Percentiles rank a stretch among this genome's conserved stretches.
These are phyloP conservation scores for Huso huso DNA, from an alignment of 2,797 vertebrate genomes.

Conservation along the genomic window DNA sequence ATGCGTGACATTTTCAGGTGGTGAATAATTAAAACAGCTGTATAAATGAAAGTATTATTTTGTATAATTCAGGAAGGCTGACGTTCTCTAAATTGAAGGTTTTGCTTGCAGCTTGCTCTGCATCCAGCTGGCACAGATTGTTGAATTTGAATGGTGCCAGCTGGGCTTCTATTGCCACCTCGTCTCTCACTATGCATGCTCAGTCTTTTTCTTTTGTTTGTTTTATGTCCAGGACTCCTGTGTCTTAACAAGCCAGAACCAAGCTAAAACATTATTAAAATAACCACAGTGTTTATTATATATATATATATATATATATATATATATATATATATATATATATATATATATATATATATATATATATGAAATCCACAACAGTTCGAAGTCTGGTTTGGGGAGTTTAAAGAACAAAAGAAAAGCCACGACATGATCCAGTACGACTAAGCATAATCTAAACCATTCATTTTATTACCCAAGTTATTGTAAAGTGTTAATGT, in stretches of 20 bases:
- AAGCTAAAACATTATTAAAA: constrained; percentile 18
- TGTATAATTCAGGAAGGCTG: not conserved
- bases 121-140: not conserved
- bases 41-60: not conserved
- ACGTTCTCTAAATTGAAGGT: not conserved
- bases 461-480: too few species aligned
- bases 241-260: constrained; percentile 15
- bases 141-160: constrained; percentile 11
- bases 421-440: too few species aligned
- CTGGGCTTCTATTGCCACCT: not conserved
- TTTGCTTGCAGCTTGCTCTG: not conserved
- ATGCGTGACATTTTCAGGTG: not conserved
- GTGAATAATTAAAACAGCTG: not conserved
- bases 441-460: too few species aligned
- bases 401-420: too few species aligned
- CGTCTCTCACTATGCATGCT: not conserved
- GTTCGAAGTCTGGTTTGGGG: too few species aligned
- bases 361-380: too few species aligned
- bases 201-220: not conserved
- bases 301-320: not conserved
- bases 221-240: constrained; percentile 4
- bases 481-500: too few species aligned
- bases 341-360: not conserved
- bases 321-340: not conserved
- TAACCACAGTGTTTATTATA: constrained; percentile 5